Base-by-base conservation (phyloP, 2,113 vertebrate species). In the Pseudonaja textilis region DNA sequence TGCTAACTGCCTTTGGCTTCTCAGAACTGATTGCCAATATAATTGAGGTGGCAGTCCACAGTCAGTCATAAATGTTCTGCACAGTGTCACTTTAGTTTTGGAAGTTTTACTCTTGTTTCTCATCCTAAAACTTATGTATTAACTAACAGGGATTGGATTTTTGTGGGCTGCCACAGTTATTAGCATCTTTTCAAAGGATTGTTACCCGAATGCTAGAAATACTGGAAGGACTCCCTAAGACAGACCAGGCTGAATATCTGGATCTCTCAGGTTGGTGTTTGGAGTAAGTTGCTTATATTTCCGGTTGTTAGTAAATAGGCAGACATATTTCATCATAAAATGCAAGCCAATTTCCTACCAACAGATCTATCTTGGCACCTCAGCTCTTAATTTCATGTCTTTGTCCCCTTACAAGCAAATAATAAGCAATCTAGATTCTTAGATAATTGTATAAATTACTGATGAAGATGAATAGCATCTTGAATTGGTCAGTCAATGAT, bases 201-300 rank as follows among this genome's bases (percentile, higher is more conserved):
- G 96, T 97, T 89, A 94, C 91, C 47, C 97, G 96, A 94, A 97
- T 99, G 98, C 96, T 99, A 96, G 96, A 95, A 42, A 97, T 97
- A 4, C 93, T 98, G 64, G 95, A 94, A 59, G 98, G 96, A 90
- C 95, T 98, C 34, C 93, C 96, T 0, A 88, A 95, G 12, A 89
- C 92, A 26, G 97, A 99, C 22, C 90, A 90, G 56, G 93, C 86
- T 1, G 96, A 98, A 59, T 97, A 96, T 91, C 92, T 98, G 0
- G 95, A 98, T 20, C 95, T 98, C 97, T 97, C 98, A 22, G 99
- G 99, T 99, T 91, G 95, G 97, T 94, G 85, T 4, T 54, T 10
- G 45, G 56, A 61, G 20, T 20, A 4, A 16, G 14, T 55, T 0
- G 9, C 6, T 14, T 50, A 10, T 91, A 39, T 69, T 64, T 9